Evolutionary conservation across 2,888 invertebrate species (phyloP), one percentile per base, ranked within the genome.

Genomic region (Biston stratarius): DNA sequence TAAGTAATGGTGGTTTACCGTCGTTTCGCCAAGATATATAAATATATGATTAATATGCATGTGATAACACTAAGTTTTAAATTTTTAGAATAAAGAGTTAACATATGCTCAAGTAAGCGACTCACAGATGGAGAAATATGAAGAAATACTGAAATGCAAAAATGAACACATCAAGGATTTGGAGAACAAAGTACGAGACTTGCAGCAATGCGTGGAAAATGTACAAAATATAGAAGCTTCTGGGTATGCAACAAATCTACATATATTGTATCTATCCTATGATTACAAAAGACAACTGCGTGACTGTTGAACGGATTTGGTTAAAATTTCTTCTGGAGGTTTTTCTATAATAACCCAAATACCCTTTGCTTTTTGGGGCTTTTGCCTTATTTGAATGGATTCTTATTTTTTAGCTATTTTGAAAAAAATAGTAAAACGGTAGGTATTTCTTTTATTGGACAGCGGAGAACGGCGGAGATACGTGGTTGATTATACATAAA

Each of bases 111-210:
- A 92, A 58, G 87, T 91, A 0, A 92, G 91, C 70, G 91, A 91
- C 69, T 87, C 89, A 0, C 91, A 92, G 70, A 72, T 93, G 67
- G 92, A 90, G 76, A 94, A 93, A 74, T 93, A 92, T 76, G 88
- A 91, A 77, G 90, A 90, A 83, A 92, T 94, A 79, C 83, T 91
- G 74, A 92, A 86, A 88, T 94, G 94, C 71, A 95, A 95, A 82
- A 94, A 95, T 75, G 88, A 90, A 71, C 91, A 93, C 64, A 95
- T 95, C 65, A 91, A 89, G 73, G 92, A 94, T 76, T 84, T 95
- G 64, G 94, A 94, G 82, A 86, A 73, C 69, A 92, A 90, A 83
- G 79, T 94, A 12, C 84, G 85, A 65, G 89, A 90, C 59, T 78
- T 94, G 47, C 93, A 91, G 74, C 91, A 83, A 72, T 85, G 84